Evolutionary conservation across 2,797 vertebrate genomes (phyloP).

Genomic region (Lepilemur septentrionalis): DNA sequence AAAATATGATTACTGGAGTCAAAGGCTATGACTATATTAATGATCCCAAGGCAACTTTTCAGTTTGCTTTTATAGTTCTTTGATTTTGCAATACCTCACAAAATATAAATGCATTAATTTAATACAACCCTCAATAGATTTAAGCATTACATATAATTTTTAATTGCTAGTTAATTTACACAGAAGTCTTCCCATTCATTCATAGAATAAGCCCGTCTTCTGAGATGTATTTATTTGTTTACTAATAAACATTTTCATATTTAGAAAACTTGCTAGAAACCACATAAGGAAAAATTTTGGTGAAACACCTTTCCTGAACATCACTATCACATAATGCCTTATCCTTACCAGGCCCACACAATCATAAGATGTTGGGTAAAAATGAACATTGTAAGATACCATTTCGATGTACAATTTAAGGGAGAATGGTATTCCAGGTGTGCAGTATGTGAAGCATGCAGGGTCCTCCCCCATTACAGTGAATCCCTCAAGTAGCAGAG

Average conservation of each 20-base stretch:
- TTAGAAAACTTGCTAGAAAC: background rate
- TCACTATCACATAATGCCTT: background rate
- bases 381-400: background rate
- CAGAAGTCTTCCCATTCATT: background rate
- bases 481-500: background rate
- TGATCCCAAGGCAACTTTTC: background rate
- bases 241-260: background rate
- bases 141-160: background rate
- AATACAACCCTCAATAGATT: background rate
- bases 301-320: background rate
- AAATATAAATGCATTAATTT: background rate
- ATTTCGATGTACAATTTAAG: background rate
- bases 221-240: background rate
- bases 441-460: no score
- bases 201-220: background rate
- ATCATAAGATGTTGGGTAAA: background rate
- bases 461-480: no score
- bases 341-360: background rate
- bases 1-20: background rate
- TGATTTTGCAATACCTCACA: background rate
- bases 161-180: background rate
- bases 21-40: background rate
- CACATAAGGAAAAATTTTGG: background rate
- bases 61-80: background rate
- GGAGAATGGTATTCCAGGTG: background rate